Base-by-base conservation (phyloP, 2,797 vertebrate species). In the Tinamus major region DNA sequence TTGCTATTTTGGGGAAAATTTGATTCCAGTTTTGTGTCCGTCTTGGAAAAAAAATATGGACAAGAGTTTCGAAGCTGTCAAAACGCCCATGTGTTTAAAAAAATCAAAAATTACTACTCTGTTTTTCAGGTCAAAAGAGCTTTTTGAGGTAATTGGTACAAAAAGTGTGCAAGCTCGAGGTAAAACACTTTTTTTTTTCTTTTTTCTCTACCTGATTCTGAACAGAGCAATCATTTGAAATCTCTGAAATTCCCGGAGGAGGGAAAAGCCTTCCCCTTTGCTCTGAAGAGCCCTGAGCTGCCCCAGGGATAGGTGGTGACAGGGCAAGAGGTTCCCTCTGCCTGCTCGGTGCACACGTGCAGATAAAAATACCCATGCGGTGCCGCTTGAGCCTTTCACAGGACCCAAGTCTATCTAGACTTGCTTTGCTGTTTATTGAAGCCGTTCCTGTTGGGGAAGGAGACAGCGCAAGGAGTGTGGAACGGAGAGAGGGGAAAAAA, bases 1-100 rank as follows among this genome's bases (percentile, higher is more conserved):
- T 70, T 93, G 86, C 94, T 95, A 42, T 94, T 94, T 96, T 83
- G 0, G 23, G 81, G 81, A 93, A 80, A 93, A 93, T 71, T 93
- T 93, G 41, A 59, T 85, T 94, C 61, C 49, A 62, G 58, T 82
- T 89, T 93, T 21, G 17, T 64, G 58, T 87, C 90, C 65, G 44
- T 80, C 58, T 64, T 87, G 42, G 17, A 24, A 8, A 33, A 71
- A 58, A 67, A 53, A 67, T 39, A 26, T 0, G 7, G 35, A 41
- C 24, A 41, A 62, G 89, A 81, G 68, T 53, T 92, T 53, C 61
- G 56, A 85, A 82, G 75, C 49, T 91, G 70, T 95, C 61, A 56
- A 70, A 94, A 56, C 21, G 24, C 41, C 23, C 23, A 4, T 4
- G 29, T 41, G 69, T 24, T 41, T 53, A 41, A 51, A 71, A 55